A percentile compares a stretch with the other conserved stretches of the same genome.
These are phyloP conservation scores for Psephotus haematonotus DNA, from an alignment of 2,113 vertebrate species.

Conservation along the genomic window DNA sequence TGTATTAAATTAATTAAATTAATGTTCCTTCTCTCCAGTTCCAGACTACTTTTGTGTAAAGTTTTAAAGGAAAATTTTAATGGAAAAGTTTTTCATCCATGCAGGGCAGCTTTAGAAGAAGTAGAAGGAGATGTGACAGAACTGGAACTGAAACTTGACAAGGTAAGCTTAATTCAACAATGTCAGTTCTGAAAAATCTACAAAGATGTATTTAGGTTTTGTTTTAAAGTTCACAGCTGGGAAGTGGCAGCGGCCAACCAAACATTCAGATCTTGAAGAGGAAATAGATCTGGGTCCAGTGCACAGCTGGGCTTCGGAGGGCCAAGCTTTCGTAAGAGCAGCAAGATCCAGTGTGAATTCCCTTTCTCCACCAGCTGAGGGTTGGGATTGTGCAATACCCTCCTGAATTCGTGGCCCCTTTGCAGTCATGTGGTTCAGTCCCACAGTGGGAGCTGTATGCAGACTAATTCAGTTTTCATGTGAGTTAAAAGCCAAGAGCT, in stretches of 20 bases:
- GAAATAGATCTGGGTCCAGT: fast-evolving
- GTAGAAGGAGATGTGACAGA: constrained; percentile 97
- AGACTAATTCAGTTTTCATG: neutral
- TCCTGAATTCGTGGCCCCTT: fast-evolving
- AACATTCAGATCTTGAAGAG: neutral
- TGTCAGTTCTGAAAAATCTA: neutral
- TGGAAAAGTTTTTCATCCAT: neutral
- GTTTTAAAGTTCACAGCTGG: neutral
- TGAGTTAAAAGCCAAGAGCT: neutral
- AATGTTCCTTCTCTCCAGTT: neutral
- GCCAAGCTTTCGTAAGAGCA: neutral
- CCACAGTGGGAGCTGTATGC: neutral
- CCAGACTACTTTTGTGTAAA: neutral
- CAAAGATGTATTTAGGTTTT: neutral
- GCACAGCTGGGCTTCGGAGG: neutral
- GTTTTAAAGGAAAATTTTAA: neutral
- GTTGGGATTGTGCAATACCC: neutral
- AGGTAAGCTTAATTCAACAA: constrained; percentile 78
- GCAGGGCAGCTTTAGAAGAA: constrained; percentile 95
- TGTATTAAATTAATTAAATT: too few species aligned
- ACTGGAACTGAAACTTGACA: constrained; percentile 97
- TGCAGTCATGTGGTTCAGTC: neutral
- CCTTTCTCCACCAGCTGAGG: neutral
- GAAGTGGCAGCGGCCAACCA: neutral
- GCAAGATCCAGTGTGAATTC: fast-evolving